These are phyloP conservation scores for Rugalucina vietnamica DNA, from an alignment of 2,888 invertebrate genomes.

Conservation along the genomic window DNA sequence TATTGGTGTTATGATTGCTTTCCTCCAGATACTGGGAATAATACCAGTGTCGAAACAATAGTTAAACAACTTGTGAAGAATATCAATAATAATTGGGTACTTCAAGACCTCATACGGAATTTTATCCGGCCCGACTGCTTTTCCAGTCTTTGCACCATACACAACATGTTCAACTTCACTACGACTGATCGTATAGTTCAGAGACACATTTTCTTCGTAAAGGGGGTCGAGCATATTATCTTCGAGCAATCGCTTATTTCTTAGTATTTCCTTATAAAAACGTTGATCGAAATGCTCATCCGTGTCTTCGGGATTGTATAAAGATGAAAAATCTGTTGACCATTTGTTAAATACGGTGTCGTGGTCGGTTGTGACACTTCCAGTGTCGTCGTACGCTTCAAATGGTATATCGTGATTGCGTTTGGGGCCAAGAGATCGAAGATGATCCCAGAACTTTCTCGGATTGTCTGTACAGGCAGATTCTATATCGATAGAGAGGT, in stretches of 20 bases:
- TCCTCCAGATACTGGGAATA: conserved; percentile 10
- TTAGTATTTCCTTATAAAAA: background rate
- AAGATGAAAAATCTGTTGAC: background rate
- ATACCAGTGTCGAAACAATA: background rate
- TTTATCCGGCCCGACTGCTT: background rate
- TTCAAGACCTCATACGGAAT: background rate
- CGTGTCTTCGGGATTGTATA: background rate
- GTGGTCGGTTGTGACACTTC: no score
- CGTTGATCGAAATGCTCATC: background rate
- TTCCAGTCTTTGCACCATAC: background rate
- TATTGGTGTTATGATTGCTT: background rate
- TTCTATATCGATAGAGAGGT: background rate
- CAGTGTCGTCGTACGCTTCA: background rate
- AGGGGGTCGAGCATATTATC: background rate
- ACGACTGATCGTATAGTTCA: background rate
- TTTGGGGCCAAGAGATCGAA: background rate
- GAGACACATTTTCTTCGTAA: background rate
- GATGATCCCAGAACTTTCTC: background rate
- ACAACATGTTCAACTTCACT: no score
- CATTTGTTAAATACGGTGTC: background rate
- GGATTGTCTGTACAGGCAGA: background rate
- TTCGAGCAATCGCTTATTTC: background rate
- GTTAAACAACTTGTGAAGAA: background rate
- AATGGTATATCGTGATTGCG: background rate
- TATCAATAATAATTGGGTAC: background rate